Evolutionary conservation across 1,140 invertebrate genomes (phyloP).

Genomic region (Zaprionus lachaisei): DNA sequence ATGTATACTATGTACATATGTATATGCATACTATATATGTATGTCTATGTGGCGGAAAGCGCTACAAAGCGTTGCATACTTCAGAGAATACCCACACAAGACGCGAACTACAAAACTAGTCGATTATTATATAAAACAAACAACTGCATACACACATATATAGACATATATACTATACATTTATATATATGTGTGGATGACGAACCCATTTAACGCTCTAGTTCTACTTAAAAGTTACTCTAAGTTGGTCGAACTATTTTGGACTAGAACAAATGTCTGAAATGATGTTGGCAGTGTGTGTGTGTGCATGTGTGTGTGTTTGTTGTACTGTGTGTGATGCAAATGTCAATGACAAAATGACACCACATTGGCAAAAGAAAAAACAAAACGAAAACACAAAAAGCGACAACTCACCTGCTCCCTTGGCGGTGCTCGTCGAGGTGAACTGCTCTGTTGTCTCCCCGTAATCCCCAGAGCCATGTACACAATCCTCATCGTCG

Average conservation of each 20-base stretch:
- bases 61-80: constrained; percentile 38
- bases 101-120: constrained; percentile 25
- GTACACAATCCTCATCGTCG: constrained; percentile 93
- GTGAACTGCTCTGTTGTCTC: constrained; percentile 87
- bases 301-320: constrained; percentile 31
- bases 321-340: constrained; percentile 64
- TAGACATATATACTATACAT: constrained; percentile 39
- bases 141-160: background rate
- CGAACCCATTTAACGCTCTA: constrained; percentile 40
- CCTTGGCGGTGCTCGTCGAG: constrained; percentile 86
- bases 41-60: constrained; percentile 16
- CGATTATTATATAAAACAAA: constrained; percentile 1
- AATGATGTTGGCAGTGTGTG: constrained; percentile 46
- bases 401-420: constrained; percentile 84
- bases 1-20: constrained; percentile 1
- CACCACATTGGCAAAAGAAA: constrained; percentile 54
- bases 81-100: constrained; percentile 18
- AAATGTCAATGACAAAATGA: constrained; percentile 79
- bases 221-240: constrained; percentile 42
- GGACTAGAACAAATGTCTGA: constrained; percentile 61
- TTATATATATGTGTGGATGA: constrained; percentile 25
- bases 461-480: constrained; percentile 89
- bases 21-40: constrained; percentile 1
- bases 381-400: constrained; percentile 16
- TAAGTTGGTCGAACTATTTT: constrained; percentile 22